A percentile compares a stretch with the other conserved stretches of the same genome.
phyloP scores from a whole-genome alignment of 2,113 vertebrate genomes.

The Microtus pennsylvanicus region DNA sequence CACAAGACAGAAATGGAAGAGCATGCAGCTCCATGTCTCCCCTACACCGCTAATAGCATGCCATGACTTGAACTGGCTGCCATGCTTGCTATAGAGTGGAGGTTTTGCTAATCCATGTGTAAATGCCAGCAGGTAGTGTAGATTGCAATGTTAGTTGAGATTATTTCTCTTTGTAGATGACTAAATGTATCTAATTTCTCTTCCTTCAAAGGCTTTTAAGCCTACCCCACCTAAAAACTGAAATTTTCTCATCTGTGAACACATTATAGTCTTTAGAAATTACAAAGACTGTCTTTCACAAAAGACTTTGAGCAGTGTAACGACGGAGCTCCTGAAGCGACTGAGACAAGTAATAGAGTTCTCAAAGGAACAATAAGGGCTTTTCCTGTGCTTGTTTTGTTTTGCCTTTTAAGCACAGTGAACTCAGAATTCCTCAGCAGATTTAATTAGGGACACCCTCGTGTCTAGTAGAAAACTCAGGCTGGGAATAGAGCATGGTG shows the following conservation, averaged over 20 bases:
- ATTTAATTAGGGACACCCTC: slow-evolving; percentile 34
- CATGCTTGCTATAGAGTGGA: neutral
- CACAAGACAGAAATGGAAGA: neutral
- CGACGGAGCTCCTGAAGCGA: neutral
- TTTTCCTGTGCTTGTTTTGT: slow-evolving; percentile 26
- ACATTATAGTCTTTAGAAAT: neutral
- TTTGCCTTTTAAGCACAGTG: slow-evolving; percentile 64
- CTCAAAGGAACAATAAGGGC: slow-evolving; percentile 1
- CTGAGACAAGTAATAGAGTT: neutral
- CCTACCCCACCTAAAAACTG: neutral
- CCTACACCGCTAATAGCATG: neutral
- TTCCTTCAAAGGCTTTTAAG: slow-evolving; percentile 18
- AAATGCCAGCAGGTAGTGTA: neutral
- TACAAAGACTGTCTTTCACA: neutral
- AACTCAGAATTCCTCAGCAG: slow-evolving; percentile 47
- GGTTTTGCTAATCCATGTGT: slow-evolving; percentile 11
- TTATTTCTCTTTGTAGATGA: neutral
- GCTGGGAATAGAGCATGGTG: neutral
- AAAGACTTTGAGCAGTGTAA: slow-evolving; percentile 6
- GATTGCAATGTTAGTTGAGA: neutral
- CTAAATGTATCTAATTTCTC: neutral
- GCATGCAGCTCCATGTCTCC: neutral
- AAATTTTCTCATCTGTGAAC: neutral
- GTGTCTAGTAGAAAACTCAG: slow-evolving; percentile 1
- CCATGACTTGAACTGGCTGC: slow-evolving; percentile 4